These are phyloP conservation scores for Tribolium castaneum DNA, from an alignment of 1,140 invertebrate species.

Conservation along the genomic window DNA sequence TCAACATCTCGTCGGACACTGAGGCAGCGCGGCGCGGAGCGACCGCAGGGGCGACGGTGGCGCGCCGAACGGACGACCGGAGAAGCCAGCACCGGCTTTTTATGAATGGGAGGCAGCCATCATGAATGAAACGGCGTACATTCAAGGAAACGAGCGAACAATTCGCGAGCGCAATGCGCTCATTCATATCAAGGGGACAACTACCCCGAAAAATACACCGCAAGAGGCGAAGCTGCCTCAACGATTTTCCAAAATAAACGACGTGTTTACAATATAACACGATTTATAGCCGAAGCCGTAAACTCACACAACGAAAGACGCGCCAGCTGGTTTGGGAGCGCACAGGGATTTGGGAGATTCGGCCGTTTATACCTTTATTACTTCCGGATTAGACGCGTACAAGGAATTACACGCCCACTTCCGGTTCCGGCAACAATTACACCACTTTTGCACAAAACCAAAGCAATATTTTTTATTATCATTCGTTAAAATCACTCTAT, in stretches of 20 bases:
- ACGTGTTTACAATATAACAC: background rate
- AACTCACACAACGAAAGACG: background rate
- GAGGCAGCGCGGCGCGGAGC: slow-evolving; percentile 61
- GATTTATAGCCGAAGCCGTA: background rate
- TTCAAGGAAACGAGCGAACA: slow-evolving; percentile 64
- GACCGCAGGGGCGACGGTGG: slow-evolving; percentile 58
- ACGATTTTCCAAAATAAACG: too few species aligned
- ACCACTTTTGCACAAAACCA: too few species aligned
- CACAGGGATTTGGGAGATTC: slow-evolving; percentile 9
- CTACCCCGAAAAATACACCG: background rate
- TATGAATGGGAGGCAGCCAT: slow-evolving; percentile 83
- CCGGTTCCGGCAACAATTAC: background rate
- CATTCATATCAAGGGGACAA: background rate
- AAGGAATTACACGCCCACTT: slow-evolving; percentile 3
- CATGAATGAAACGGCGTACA: slow-evolving; percentile 71
- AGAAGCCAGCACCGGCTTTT: slow-evolving; percentile 70
- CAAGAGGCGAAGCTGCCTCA: background rate
- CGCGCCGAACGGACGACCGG: slow-evolving; percentile 61
- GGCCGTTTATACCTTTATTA: slow-evolving; percentile 35
- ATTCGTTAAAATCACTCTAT: too few species aligned
- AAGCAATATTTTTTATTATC: too few species aligned
- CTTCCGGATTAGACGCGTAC: slow-evolving; percentile 30
- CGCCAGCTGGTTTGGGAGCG: slow-evolving; percentile 11
- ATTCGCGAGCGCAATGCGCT: slow-evolving; percentile 50
- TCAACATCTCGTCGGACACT: slow-evolving; percentile 51